Conservation (phyloP, 2,113 vertebrate species). For the Stegostoma tigrinum region DNA sequence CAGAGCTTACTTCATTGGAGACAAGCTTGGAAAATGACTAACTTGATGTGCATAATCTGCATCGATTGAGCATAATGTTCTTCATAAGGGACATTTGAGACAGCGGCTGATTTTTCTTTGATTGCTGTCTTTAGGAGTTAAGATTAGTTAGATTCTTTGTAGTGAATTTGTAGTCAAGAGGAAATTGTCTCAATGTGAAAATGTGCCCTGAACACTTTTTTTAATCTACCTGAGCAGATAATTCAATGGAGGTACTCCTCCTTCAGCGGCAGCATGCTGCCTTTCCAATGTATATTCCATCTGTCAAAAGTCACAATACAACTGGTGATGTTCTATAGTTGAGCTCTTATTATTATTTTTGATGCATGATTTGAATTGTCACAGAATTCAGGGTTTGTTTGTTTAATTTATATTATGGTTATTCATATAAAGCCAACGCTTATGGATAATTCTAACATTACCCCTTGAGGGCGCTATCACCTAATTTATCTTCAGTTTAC, state of each 20-base stretch:
- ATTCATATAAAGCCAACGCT: background rate
- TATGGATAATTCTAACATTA: background rate
- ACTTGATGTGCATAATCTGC: background rate
- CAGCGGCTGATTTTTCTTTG: background rate
- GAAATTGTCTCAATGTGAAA: background rate
- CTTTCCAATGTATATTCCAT: background rate
- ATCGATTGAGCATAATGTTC: background rate
- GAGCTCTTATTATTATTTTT: background rate
- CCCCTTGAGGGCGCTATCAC: constrained; percentile 1
- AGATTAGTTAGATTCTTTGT: background rate
- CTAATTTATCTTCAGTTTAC: background rate
- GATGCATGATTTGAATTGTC: background rate
- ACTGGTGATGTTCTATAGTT: background rate
- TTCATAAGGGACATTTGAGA: background rate
- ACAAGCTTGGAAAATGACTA: background rate
- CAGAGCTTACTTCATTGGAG: background rate
- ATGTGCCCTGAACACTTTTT: background rate
- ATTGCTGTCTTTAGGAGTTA: background rate
- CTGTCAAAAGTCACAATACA: background rate
- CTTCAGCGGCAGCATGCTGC: background rate
- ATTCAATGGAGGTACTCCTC: background rate
- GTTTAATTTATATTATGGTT: background rate
- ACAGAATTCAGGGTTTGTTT: background rate
- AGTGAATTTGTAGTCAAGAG: background rate
- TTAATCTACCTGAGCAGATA: background rate